Evolutionary conservation across 2,888 invertebrate species (phyloP).

Genomic region (Andrena haemorrhoa): DNA sequence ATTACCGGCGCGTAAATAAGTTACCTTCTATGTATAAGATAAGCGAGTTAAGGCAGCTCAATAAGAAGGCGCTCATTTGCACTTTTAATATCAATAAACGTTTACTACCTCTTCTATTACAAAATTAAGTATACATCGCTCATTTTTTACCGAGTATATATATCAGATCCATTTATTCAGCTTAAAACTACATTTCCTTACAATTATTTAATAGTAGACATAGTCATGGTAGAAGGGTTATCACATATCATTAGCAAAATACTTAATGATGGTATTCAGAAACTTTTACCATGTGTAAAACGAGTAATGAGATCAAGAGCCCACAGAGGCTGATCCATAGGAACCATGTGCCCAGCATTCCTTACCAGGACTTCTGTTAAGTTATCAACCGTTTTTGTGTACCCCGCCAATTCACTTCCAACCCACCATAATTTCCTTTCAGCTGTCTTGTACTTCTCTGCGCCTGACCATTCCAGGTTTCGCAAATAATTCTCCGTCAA

Average conservation of each 20-base stretch:
- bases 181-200: conserved; percentile 5
- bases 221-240: conserved; percentile 26
- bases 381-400: conserved; percentile 82
- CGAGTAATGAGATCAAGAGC: conserved; percentile 85
- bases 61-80: conserved; percentile 35
- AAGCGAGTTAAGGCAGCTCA: conserved; percentile 3
- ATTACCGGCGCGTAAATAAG: not conserved
- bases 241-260: conserved; percentile 32
- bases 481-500: conserved; percentile 92
- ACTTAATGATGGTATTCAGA: conserved; percentile 64
- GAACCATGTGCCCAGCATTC: conserved; percentile 86
- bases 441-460: conserved; percentile 83
- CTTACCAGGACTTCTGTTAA: conserved; percentile 84
- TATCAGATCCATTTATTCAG: not conserved
- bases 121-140: conserved; percentile 34
- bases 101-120: conserved; percentile 48
- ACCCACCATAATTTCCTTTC: conserved; percentile 84
- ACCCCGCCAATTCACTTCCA: conserved; percentile 84
- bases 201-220: conserved; percentile 9
- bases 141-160: not conserved
- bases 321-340: conserved; percentile 85
- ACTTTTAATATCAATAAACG: conserved; percentile 59
- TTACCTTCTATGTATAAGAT: conserved; percentile 7
- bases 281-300: conserved; percentile 80
- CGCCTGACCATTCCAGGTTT: conserved; percentile 85